These are phyloP conservation scores for Aethes cnicana DNA, from an alignment of 2,888 invertebrate genomes.

Conservation along the genomic window DNA sequence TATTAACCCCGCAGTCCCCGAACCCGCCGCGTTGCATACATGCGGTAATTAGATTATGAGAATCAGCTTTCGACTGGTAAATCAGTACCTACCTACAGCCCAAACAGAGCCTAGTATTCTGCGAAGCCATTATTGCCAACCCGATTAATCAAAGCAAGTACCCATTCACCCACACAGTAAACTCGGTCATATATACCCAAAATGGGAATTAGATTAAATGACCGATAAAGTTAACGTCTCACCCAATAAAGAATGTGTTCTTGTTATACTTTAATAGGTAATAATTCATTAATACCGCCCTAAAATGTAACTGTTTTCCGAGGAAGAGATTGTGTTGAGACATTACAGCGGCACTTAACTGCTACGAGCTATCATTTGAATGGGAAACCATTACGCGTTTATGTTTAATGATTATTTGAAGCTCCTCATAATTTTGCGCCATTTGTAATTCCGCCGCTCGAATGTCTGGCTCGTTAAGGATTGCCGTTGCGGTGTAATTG, in stretches of 20 bases:
- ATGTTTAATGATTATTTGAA: constrained; percentile 79
- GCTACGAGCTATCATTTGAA: constrained; percentile 72
- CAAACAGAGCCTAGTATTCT: constrained; percentile 3
- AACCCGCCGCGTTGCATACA: constrained; percentile 12
- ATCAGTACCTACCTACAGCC: neutral
- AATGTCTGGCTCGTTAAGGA: constrained; percentile 62
- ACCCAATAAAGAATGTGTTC: constrained; percentile 63
- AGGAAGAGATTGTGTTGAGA: constrained; percentile 73
- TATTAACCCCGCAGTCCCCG: neutral
- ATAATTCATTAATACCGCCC: constrained; percentile 73
- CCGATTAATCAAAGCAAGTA: constrained; percentile 52
- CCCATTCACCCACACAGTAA: constrained; percentile 36
- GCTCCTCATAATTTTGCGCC: constrained; percentile 70
- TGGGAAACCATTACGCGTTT: constrained; percentile 76
- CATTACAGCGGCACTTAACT: constrained; percentile 73
- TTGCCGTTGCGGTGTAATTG: constrained; percentile 58
- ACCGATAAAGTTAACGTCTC: constrained; percentile 48
- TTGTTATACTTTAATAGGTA: constrained; percentile 68
- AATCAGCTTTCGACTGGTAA: constrained; percentile 10
- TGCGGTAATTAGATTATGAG: constrained; percentile 19
- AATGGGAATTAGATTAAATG: constrained; percentile 44
- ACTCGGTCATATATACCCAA: constrained; percentile 33
- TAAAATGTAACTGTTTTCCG: constrained; percentile 71
- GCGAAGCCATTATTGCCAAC: constrained; percentile 13
- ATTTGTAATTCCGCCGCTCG: constrained; percentile 60